Evolutionary conservation across 2,797 vertebrate genomes (phyloP).

Genomic region (Stomatorhinus walkeri): DNA sequence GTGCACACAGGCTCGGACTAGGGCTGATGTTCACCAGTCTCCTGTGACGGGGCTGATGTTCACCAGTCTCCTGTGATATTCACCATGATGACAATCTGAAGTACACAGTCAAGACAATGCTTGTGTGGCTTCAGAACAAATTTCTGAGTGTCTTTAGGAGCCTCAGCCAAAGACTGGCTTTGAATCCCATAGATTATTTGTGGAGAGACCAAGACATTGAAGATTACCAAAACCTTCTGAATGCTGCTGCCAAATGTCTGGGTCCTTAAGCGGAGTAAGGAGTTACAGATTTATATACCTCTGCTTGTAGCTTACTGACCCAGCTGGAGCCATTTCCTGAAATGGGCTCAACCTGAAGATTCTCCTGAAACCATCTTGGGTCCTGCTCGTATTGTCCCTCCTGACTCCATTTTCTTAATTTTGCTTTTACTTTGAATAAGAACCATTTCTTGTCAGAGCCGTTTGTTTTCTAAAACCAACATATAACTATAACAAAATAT

Average conservation of each 20-base stretch:
- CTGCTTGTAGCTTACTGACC: not conserved
- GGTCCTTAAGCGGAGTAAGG: constrained; percentile 3
- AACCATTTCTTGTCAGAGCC: too few species aligned
- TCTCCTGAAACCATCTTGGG: not conserved
- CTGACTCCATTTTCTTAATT: not conserved
- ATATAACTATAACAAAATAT: not conserved
- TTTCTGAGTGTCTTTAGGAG: not conserved
- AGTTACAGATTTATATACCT: not conserved
- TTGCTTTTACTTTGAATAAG: not conserved
- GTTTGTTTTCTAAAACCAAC: too few species aligned
- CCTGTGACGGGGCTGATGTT: not conserved
- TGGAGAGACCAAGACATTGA: not conserved
- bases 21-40: not conserved
- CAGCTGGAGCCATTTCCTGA: not conserved
- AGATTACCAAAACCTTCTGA: not conserved
- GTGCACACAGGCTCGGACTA: not conserved
- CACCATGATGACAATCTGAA: not conserved
- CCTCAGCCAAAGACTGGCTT: not conserved
- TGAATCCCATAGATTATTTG: not conserved
- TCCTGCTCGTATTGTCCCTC: not conserved
- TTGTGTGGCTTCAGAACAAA: not conserved
- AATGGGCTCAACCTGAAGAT: not conserved
- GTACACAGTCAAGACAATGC: not conserved
- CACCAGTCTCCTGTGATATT: not conserved
- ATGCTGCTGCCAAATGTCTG: not conserved